Conservation (phyloP, 2,113 vertebrate genomes). For the Tonatia bakeri region DNA sequence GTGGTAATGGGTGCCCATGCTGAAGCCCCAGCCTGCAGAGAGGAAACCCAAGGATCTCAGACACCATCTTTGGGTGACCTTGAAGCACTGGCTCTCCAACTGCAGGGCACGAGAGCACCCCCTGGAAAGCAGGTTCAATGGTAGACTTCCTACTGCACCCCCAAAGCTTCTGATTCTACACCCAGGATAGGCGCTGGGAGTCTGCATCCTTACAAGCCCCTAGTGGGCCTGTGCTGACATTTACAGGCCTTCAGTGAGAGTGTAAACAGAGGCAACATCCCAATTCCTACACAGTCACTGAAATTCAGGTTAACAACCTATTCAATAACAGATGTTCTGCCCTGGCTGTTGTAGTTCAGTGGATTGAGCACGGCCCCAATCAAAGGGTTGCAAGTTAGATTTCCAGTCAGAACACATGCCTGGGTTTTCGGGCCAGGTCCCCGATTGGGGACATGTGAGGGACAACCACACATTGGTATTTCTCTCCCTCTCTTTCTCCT, state of each 20-base stretch:
- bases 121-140: background rate
- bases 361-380: too few species aligned
- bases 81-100: background rate
- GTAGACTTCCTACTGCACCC: too few species aligned
- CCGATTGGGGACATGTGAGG: too few species aligned
- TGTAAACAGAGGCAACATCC: background rate
- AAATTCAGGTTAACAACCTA: background rate
- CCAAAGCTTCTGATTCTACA: background rate
- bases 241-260: background rate
- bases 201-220: background rate
- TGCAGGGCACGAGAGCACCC: rapidly evolving
- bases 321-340: background rate
- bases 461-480: too few species aligned
- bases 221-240: background rate
- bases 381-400: too few species aligned
- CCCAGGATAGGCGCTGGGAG: too few species aligned
- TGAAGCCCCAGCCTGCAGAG: conserved; percentile 94
- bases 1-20: conserved; percentile 93
- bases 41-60: background rate
- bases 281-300: background rate
- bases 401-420: too few species aligned
- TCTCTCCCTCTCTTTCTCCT: too few species aligned
- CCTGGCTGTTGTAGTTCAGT: too few species aligned
- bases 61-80: background rate
- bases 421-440: too few species aligned